phyloP scores from a whole-genome alignment of 1,140 invertebrate species.

The Zaprionus ghesquierei region DNA sequence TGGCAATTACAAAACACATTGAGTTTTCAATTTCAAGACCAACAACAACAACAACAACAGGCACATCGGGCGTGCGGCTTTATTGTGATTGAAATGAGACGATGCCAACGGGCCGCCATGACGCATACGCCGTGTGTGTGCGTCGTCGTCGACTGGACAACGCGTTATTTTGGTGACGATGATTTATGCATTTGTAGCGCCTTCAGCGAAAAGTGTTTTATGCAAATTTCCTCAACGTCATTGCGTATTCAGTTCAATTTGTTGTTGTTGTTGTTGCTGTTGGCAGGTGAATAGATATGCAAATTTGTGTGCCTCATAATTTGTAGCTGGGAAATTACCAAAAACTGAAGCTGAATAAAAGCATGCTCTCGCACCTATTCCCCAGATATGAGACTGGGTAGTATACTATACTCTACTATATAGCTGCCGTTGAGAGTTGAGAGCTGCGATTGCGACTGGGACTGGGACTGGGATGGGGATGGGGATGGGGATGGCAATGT shows the following conservation, averaged over 20 bases:
- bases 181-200: slow-evolving; percentile 71
- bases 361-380: not conserved
- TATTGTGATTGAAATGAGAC: slow-evolving; percentile 30
- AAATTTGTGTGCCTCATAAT: slow-evolving; percentile 62
- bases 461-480: not conserved
- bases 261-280: slow-evolving; percentile 21
- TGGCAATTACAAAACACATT: slow-evolving; percentile 43
- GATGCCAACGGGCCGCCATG: slow-evolving; percentile 1
- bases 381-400: not conserved
- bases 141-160: not conserved
- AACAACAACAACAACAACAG: not conserved
- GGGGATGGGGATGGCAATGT: not conserved
- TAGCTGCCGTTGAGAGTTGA: not conserved
- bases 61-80: not conserved
- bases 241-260: slow-evolving; percentile 58
- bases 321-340: slow-evolving; percentile 64
- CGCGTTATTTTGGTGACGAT: slow-evolving; percentile 25
- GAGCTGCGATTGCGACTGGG: not conserved
- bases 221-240: slow-evolving; percentile 60
- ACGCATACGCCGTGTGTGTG: slow-evolving; percentile 20
- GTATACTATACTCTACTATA: too few relatives aligned
- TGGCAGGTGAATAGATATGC: slow-evolving; percentile 45
- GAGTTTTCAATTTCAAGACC: slow-evolving; percentile 27
- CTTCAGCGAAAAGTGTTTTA: slow-evolving; percentile 49
- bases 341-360: slow-evolving; percentile 55